Conservation (phyloP, 2,888 invertebrate genomes). For the Mythimna lalbum region DNA sequence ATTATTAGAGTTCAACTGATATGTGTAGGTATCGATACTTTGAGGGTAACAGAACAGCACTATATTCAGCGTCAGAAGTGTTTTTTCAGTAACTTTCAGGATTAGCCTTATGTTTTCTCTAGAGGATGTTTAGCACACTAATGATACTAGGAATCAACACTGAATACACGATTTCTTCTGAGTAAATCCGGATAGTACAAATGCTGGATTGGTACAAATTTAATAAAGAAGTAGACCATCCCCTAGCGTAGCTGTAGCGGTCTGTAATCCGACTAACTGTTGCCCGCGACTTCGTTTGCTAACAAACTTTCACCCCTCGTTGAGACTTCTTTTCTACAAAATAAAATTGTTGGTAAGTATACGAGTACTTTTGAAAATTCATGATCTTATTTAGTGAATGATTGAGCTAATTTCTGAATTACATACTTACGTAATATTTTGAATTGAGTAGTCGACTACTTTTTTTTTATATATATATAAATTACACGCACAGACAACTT, state of each 20-base stretch:
- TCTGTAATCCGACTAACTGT: not conserved
- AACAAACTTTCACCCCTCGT: not conserved
- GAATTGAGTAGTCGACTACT: too few relatives aligned
- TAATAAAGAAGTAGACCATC: slow-evolving; percentile 24
- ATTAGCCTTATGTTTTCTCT: slow-evolving; percentile 17
- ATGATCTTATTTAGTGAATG: not conserved
- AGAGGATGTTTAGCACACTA: slow-evolving; percentile 22
- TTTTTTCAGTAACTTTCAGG: slow-evolving; percentile 10
- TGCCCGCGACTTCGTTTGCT: slow-evolving; percentile 10
- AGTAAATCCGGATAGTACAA: slow-evolving; percentile 13
- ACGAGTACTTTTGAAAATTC: not conserved
- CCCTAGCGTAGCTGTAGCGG: not conserved
- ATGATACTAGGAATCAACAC: slow-evolving; percentile 37
- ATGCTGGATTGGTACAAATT: slow-evolving; percentile 29
- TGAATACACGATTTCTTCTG: slow-evolving; percentile 19
- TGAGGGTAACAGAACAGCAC: too few relatives aligned
- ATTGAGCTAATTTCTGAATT: too few relatives aligned
- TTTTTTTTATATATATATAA: too few relatives aligned
- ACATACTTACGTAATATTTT: too few relatives aligned
- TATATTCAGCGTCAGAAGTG: not conserved
- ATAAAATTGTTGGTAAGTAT: too few relatives aligned
- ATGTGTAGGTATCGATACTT: too few relatives aligned
- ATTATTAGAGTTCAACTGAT: too few relatives aligned
- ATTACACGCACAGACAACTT: too few relatives aligned
- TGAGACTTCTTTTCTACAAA: too few relatives aligned